Base-by-base conservation (phyloP, 1,140 invertebrate species). In the Diorhabda elongata region DNA sequence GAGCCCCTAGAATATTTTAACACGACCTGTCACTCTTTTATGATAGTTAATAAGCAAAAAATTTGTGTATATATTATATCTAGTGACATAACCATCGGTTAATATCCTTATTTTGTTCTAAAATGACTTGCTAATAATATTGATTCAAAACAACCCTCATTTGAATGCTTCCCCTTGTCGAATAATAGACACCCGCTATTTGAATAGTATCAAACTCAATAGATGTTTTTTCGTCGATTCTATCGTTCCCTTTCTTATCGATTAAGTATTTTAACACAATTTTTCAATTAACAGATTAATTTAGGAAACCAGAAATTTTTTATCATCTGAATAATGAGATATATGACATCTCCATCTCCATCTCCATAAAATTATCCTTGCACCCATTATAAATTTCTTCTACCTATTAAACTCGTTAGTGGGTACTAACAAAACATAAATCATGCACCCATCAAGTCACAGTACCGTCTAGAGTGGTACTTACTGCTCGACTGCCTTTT, bases 281-380 rank as follows among this genome's bases (percentile, higher is more conserved):
- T 52, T 52, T 52, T 52, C 47, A 52, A 52, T 52, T 52, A 52
- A 52, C n/a, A n/a, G 47, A 52, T 52, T 52, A 52, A 52, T 52
- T 52, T 52, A 52, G 6, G n/a, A 52, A 52, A n/a, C 47, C 1
- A 26, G 26, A 26, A 26, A 26, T 26, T 26, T 26, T 26, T 26
- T 26, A 26, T 26, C 26, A 26, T 26, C 26, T 26, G 26, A 26
- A 1, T 26, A 26, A 26, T 26, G 26, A 26, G 26, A 26, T 26
- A 26, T 26, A 26, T 26, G 26, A 26, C 26, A 26, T 26, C 26
- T 26, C 26, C 26, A 26, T 26, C 26, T 26, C 26, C 26, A 26
- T 26, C 26, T 26, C 26, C 26, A 26, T 26, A 26, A 26, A 26
- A 26, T 26, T 26, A 26, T 26, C 26, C 26, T 26, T 26, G 26